Evolutionary conservation across 2,888 invertebrate genomes (phyloP), one percentile per base, ranked within the genome.

Genomic region (Cenopis cana): DNA sequence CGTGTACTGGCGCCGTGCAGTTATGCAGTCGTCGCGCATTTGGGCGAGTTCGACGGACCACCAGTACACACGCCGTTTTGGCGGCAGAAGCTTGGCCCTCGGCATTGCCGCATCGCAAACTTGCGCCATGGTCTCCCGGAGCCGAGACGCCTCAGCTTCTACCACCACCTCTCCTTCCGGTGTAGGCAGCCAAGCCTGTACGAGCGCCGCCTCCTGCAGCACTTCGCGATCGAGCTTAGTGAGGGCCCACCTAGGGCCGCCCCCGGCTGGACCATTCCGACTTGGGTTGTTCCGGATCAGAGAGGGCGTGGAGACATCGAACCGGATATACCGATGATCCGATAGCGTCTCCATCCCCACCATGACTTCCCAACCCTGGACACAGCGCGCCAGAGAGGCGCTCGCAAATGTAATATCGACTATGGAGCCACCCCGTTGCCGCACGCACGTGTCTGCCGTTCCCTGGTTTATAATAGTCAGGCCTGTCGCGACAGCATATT

Each of bases 281-380:
- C 56, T 56, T 33, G 17, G 33, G 33, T 18, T 56, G n/a, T n/a
- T 14, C 12, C 2, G 10, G 33, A 29, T 12, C 29, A 8, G 17
- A 12, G 55, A 14, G 9, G 18, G 29, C 3, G 55, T 33, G 29
- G 55, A n/a, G 33, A 55, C 33, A 9, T 46, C 46, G n/a, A 46
- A 46, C n/a, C 46, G 46, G 4, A 46, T 46, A n/a, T 46, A 46
- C 5, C 46, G 46, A 14, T 46, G 46, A 8, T 46, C 46, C 46
- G n/a, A 46, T 14, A 46, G 14, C 4, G 46, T 46, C 33, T 29
- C 33, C 55, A 55, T 33, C 6, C n/a, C 55, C 33, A n/a, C 55
- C 55, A 55, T 24, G 24, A 56, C 56, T n/a, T 56, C 33, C 33
- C 33, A 56, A 9, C 33, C 56, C 10, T 56, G 56, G 33, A 56